These are phyloP conservation scores for Machimus atricapillus DNA, from an alignment of 2,888 invertebrate genomes.

Conservation along the genomic window DNA sequence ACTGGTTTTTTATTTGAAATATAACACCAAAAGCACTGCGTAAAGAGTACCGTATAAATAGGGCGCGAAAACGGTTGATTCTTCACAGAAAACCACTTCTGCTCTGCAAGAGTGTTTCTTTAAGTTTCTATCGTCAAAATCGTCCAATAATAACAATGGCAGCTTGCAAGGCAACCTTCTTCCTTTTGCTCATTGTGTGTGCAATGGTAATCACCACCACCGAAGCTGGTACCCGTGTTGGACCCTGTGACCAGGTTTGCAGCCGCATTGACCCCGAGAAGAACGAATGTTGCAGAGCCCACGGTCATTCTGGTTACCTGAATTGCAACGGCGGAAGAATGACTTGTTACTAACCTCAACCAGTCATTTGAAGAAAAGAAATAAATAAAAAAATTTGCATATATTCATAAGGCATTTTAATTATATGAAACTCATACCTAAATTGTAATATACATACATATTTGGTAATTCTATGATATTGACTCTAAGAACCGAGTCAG, in stretches of 20 bases:
- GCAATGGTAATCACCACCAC: neutral
- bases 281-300: neutral
- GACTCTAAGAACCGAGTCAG: too few relatives aligned
- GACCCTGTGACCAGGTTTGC: neutral
- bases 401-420: too few relatives aligned
- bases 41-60: neutral
- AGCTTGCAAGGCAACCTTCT: neutral
- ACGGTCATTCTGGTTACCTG: neutral
- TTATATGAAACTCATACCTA: too few relatives aligned
- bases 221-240: neutral
- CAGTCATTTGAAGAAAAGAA: neutral
- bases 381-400: too few relatives aligned
- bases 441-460: too few relatives aligned
- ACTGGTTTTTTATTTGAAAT: neutral
- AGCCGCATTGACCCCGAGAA: neutral
- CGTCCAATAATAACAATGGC: neutral
- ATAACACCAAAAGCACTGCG: too few relatives aligned
- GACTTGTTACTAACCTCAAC: neutral
- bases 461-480: too few relatives aligned
- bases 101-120: neutral
- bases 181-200: neutral
- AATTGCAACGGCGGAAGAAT: neutral
- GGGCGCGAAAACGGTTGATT: neutral
- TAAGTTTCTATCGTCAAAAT: neutral
- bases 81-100: neutral